Conservation (phyloP, 1,140 invertebrate genomes). For the Ceratosolen fusciceps region DNA sequence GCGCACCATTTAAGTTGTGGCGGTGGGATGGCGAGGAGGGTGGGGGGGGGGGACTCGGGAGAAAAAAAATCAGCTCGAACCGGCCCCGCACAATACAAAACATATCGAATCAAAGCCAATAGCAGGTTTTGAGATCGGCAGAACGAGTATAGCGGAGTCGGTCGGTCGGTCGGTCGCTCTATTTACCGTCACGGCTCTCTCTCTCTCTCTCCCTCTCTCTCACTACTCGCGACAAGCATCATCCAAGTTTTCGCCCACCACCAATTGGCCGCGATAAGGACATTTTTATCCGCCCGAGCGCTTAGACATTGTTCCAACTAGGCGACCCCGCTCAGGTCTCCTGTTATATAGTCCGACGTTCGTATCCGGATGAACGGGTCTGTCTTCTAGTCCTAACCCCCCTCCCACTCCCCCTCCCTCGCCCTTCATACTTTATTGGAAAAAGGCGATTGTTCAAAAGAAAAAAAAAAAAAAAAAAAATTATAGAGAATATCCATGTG, state of each 20-base stretch:
- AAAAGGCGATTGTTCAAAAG: too few species aligned
- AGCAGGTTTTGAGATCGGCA: background rate
- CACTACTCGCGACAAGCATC: conserved; percentile 28
- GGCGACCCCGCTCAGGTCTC: too few species aligned
- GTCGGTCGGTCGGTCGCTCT: background rate
- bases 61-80: background rate
- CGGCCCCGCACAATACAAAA: background rate
- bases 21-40: background rate
- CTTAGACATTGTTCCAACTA: background rate
- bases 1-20: background rate
- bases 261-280: conserved; percentile 31
- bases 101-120: background rate
- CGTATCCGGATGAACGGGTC: background rate
- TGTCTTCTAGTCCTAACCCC: background rate
- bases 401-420: background rate
- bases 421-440: background rate
- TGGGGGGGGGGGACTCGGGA: too few species aligned
- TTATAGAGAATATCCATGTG: too few species aligned
- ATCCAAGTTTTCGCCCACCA: conserved; percentile 26
- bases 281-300: conserved; percentile 1
- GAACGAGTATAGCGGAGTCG: conserved; percentile 10
- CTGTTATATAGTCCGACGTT: background rate
- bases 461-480: too few species aligned
- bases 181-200: background rate
- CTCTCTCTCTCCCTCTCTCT: too few species aligned